Evolutionary conservation across 2,113 vertebrate genomes (phyloP), one percentile per base, ranked within the genome.

Genomic region (Oreotragus oreotragus): DNA sequence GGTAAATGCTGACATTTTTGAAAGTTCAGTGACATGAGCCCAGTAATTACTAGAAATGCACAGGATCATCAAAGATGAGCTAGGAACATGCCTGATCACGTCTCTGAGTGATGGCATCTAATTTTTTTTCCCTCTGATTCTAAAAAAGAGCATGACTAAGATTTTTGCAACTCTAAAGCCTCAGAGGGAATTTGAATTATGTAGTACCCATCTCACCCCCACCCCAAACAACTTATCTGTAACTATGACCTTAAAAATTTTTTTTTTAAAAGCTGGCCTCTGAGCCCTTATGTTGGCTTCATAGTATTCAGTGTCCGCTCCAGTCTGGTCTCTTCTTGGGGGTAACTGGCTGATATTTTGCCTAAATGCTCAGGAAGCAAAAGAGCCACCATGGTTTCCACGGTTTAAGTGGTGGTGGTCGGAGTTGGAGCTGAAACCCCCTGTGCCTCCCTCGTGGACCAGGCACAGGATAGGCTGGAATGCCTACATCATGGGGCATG

Each of bases 111-210:
- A 85, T 1, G 4, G 60, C 4, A 39, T 88, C 25, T 76, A 28
- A 21, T 45, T 79, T 91, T 84, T 62, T 62, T 21, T 23, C 49
- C 43, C 60, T 92, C 36, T 51, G n/a, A 73, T 81, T 39, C 88
- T 66, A 85, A 58, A 81, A 58, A 21, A 27, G 36, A 55, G 39
- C n/a, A 45, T 53, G 66, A 87, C 57, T 85, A 66, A 91, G 39
- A 85, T 66, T 81, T 95, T 84, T 83, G 28, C 30, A 87, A 86
- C 92, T 77, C 58, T 96, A 66, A 94, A 88, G 53, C 30, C 55
- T 83, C 23, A 73, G 55, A 43, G 28, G 28, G 62, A 91, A 85
- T 91, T 23, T 83, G 55, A 77, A 79, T 88, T 88, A 92, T 5
- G 45, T 23, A 53, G 13, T 39, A n/a, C 23, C 13, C 80, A 51